Evolutionary conservation across 2,797 vertebrate species (phyloP).

Genomic region (Poeciliopsis presidionis): DNA sequence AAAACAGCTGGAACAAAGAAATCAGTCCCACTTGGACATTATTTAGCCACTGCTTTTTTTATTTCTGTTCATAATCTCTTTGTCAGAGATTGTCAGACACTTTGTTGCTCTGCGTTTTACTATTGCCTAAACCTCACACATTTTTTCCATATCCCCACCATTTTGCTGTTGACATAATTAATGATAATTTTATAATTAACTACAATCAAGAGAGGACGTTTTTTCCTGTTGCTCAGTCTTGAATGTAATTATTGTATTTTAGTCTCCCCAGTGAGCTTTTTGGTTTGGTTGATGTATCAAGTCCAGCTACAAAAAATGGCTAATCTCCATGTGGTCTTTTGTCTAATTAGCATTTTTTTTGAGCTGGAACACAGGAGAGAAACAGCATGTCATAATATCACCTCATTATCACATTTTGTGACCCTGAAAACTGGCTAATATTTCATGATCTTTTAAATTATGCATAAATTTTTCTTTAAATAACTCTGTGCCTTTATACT

Average conservation of each 20-base stretch:
- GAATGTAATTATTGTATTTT: conserved; percentile 53
- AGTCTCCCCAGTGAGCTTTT: conserved; percentile 48
- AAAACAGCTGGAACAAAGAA: not conserved
- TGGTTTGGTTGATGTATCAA: conserved; percentile 52
- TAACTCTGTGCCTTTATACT: not conserved
- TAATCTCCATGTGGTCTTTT: conserved; percentile 54
- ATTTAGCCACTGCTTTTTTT: not conserved
- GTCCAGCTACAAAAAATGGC: conserved; percentile 52
- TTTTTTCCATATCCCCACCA: not conserved
- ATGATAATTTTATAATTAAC: conserved; percentile 7
- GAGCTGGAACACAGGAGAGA: conserved; percentile 39
- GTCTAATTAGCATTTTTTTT: conserved; percentile 62
- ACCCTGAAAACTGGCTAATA: conserved; percentile 17
- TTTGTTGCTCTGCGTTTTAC: conserved; percentile 2
- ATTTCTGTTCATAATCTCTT: not conserved
- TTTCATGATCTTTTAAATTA: conserved; percentile 1
- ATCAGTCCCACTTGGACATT: not conserved
- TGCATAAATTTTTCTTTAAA: conserved; percentile 11
- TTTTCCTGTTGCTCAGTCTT: conserved; percentile 26
- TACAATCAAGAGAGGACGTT: conserved; percentile 19
- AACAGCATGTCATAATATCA: conserved; percentile 36
- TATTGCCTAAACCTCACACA: not conserved
- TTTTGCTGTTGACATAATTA: not conserved
- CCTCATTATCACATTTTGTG: conserved; percentile 41
- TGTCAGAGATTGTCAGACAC: not conserved